Percentiles rank a stretch among this genome's conserved stretches.
phyloP scores from a whole-genome alignment of 2,888 invertebrate species.

The Diachrysia chrysitis region DNA sequence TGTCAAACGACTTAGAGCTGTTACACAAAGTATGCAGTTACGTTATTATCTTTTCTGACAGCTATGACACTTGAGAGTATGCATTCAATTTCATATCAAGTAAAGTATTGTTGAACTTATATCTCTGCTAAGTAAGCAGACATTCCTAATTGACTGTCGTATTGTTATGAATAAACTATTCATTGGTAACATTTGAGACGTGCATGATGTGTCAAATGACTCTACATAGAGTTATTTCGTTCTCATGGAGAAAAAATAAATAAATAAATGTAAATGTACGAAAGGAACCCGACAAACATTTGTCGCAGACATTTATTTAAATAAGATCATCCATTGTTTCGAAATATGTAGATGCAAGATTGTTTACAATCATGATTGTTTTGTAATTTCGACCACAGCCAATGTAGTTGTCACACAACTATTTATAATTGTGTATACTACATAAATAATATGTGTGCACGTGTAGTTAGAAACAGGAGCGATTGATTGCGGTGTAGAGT shows the following conservation, averaged over 20 bases:
- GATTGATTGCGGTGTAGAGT: slow-evolving; percentile 64
- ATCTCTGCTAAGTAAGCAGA: slow-evolving; percentile 11
- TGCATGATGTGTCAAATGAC: not conserved
- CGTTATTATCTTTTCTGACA: slow-evolving; percentile 59
- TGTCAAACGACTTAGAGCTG: slow-evolving; percentile 55
- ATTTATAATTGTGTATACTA: slow-evolving; percentile 52
- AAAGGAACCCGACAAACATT: not conserved
- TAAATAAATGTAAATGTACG: not conserved
- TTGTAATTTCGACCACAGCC: slow-evolving; percentile 38
- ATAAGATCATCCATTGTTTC: slow-evolving; percentile 29
- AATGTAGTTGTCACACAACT: slow-evolving; percentile 41
- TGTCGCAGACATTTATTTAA: slow-evolving; percentile 15
- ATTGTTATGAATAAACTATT: slow-evolving; percentile 1
- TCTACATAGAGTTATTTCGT: not conserved
- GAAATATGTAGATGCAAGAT: slow-evolving; percentile 27
- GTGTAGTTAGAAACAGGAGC: slow-evolving; percentile 62
- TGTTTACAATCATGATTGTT: slow-evolving; percentile 40
- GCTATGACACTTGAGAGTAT: slow-evolving; percentile 52
- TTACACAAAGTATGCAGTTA: slow-evolving; percentile 60
- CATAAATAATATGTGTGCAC: slow-evolving; percentile 45
- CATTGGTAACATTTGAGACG: not conserved
- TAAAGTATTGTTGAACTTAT: slow-evolving; percentile 28
- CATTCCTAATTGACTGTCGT: slow-evolving; percentile 25
- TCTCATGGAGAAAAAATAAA: too few relatives aligned
- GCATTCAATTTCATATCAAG: slow-evolving; percentile 45